phyloP scores from a whole-genome alignment of 2,113 vertebrate species.

The Myrmecobius fasciatus region DNA sequence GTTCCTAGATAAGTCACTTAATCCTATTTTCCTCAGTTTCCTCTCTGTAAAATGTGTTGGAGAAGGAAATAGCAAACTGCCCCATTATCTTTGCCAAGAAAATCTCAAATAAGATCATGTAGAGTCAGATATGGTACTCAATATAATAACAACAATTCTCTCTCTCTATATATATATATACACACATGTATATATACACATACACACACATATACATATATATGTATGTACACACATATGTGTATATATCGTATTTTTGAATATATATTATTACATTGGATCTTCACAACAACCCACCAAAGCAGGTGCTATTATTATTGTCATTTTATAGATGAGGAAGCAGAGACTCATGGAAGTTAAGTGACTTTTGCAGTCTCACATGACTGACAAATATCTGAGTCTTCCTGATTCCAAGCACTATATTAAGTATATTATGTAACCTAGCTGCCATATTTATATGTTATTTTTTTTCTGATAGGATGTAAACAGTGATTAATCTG shows the following conservation, averaged over 20 bases:
- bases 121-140: background rate
- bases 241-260: no score
- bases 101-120: background rate
- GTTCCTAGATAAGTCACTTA: background rate
- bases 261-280: background rate
- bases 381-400: background rate
- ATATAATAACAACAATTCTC: background rate
- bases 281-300: background rate
- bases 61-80: background rate
- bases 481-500: background rate
- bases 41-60: background rate
- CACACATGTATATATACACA: no score
- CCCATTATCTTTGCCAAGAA: background rate
- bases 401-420: background rate
- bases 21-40: background rate
- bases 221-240: no score
- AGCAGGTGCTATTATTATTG: background rate
- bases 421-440: background rate
- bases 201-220: no score
- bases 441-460: background rate
- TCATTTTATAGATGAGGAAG: background rate
- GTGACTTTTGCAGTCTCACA: background rate
- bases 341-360: background rate
- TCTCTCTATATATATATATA: no score
- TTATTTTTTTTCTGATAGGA: background rate